phyloP scores from a whole-genome alignment of 2,113 vertebrate genomes.

The Leptodactylus fuscus region DNA sequence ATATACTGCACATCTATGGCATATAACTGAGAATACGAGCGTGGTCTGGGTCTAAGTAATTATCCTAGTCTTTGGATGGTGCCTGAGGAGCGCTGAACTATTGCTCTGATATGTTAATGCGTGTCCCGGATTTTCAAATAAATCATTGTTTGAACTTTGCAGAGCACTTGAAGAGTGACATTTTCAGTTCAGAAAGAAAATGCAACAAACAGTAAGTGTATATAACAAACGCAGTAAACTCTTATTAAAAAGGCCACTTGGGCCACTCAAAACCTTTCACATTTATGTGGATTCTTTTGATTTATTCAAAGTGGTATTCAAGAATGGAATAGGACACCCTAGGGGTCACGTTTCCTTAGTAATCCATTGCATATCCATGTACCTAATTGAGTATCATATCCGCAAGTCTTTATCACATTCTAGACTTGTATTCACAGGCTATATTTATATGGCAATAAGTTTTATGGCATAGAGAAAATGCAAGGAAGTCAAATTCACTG shows the following conservation, averaged over 20 bases:
- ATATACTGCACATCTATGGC: neutral
- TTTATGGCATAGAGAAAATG: neutral
- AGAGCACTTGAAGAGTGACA: slow-evolving; percentile 40
- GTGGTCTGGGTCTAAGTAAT: slow-evolving; percentile 25
- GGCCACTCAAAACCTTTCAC: neutral
- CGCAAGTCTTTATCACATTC: too few species aligned
- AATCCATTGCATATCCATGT: neutral
- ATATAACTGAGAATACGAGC: neutral
- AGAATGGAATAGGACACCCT: neutral
- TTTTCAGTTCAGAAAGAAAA: slow-evolving; percentile 49
- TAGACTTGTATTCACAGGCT: too few species aligned
- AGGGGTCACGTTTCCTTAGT: neutral
- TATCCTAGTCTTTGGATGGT: slow-evolving; percentile 32
- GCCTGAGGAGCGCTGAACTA: slow-evolving; percentile 29
- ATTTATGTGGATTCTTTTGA: neutral
- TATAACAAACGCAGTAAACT: slow-evolving; percentile 19
- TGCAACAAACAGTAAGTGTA: slow-evolving; percentile 33
- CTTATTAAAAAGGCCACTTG: neutral
- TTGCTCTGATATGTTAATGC: slow-evolving; percentile 34
- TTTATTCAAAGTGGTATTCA: neutral
- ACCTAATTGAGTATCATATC: too few species aligned
- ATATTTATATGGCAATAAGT: too few species aligned
- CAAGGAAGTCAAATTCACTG: neutral
- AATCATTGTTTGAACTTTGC: slow-evolving; percentile 56
- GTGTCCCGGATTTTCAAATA: slow-evolving; percentile 19